A percentile compares a stretch with the other conserved stretches of the same genome.
These are phyloP conservation scores for Apocheima hispidaria DNA, from an alignment of 2,888 invertebrate genomes.

Conservation along the genomic window DNA sequence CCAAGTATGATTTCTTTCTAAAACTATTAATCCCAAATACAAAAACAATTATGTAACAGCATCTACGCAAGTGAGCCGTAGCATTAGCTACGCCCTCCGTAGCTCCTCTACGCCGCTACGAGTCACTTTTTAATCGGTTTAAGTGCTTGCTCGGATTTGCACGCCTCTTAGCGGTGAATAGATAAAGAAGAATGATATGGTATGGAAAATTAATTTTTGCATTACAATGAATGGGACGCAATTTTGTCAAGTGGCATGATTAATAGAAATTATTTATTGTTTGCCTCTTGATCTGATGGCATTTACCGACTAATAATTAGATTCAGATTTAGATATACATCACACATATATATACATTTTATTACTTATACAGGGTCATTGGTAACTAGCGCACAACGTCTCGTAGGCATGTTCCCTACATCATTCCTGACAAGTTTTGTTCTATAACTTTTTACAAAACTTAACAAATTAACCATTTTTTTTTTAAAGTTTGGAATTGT, in stretches of 20 bases:
- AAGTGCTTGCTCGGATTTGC: conserved; percentile 80
- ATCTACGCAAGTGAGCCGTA: conserved; percentile 32
- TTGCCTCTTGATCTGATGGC: neutral
- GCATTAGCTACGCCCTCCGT: conserved; percentile 50
- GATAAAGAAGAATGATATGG: conserved; percentile 63
- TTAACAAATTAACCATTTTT: too few relatives aligned
- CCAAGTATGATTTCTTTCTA: neutral
- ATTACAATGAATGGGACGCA: conserved; percentile 28
- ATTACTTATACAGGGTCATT: too few relatives aligned
- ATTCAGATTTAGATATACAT: too few relatives aligned
- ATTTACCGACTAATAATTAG: too few relatives aligned
- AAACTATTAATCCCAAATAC: conserved; percentile 22
- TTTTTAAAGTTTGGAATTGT: too few relatives aligned
- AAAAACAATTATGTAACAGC: conserved; percentile 28
- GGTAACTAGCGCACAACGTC: too few relatives aligned
- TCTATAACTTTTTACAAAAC: too few relatives aligned
- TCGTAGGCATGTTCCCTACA: too few relatives aligned
- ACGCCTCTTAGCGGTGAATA: conserved; percentile 72
- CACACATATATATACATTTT: too few relatives aligned
- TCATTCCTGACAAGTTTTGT: too few relatives aligned
- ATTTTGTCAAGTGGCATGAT: conserved; percentile 20
- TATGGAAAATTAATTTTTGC: conserved; percentile 42
- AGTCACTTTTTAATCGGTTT: conserved; percentile 79
- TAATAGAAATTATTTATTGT: neutral
- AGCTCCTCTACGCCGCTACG: conserved; percentile 53